Conservation (phyloP, 2,797 vertebrate genomes). For the Chromobotia macracanthus region DNA sequence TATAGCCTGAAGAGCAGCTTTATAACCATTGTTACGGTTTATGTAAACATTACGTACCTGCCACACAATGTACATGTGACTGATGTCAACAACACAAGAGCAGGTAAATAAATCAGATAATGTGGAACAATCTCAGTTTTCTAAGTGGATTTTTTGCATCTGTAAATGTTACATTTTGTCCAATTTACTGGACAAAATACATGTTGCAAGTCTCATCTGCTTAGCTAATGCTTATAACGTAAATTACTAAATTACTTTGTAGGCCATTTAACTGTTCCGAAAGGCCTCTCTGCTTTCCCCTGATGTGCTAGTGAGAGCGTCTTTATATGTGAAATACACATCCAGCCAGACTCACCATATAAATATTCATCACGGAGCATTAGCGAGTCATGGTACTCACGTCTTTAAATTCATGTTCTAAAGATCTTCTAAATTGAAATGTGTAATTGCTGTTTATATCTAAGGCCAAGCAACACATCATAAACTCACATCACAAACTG, state of each 20-base stretch:
- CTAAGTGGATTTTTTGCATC: slow-evolving; percentile 21
- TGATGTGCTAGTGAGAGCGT: background rate
- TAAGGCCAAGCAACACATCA: background rate
- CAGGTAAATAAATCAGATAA: slow-evolving; percentile 32
- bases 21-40: slow-evolving; percentile 26
- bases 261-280: slow-evolving; percentile 10
- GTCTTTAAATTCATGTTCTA: slow-evolving; percentile 31
- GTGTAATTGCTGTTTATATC: slow-evolving; percentile 45
- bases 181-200: background rate
- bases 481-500: too few species aligned
- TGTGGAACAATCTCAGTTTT: slow-evolving; percentile 9
- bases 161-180: slow-evolving; percentile 9
- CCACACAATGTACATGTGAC: slow-evolving; percentile 27
- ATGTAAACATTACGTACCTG: slow-evolving; percentile 6
- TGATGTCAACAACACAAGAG: slow-evolving; percentile 28
- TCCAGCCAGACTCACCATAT: slow-evolving; percentile 22
- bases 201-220: background rate
- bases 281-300: background rate
- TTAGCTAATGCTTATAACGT: background rate
- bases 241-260: background rate
- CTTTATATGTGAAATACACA: slow-evolving; percentile 31
- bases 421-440: slow-evolving; percentile 19
- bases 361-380: slow-evolving; percentile 46
- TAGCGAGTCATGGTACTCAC: slow-evolving; percentile 38
- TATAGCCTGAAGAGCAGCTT: slow-evolving; percentile 17